A percentile compares a stretch with the other conserved stretches of the same genome.
Conservation (phyloP, 2,888 invertebrate species). For the Xanthia togata region DNA sequence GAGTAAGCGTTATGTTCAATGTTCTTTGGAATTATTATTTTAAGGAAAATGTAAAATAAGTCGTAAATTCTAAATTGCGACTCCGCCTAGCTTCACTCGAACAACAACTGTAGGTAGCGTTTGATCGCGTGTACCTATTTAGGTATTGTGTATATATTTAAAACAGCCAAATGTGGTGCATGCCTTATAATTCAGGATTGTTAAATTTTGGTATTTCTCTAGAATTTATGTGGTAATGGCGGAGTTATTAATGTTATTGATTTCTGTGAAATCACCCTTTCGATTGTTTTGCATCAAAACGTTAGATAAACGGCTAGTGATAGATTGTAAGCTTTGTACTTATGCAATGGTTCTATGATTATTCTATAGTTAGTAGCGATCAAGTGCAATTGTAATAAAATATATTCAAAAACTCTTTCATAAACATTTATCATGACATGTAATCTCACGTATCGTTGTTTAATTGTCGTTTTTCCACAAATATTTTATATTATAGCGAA, state of each 20-base stretch:
- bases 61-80: slow-evolving; percentile 54
- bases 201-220: background rate
- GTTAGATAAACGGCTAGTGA: slow-evolving; percentile 74
- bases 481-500: background rate
- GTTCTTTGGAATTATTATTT: slow-evolving; percentile 27
- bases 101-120: background rate
- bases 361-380: slow-evolving; percentile 22
- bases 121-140: too few relatives aligned
- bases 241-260: slow-evolving; percentile 63
- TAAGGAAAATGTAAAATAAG: slow-evolving; percentile 39
- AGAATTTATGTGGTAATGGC: slow-evolving; percentile 1
- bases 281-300: slow-evolving; percentile 87
- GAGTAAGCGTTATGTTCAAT: slow-evolving; percentile 58
- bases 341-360: slow-evolving; percentile 38
- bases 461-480: background rate
- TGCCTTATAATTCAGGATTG: background rate
- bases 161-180: background rate
- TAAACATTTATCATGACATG: slow-evolving; percentile 1
- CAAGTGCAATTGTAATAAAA: slow-evolving; percentile 53
- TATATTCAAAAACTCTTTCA: slow-evolving; percentile 6
- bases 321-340: slow-evolving; percentile 65
- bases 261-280: slow-evolving; percentile 82
- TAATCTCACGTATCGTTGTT: background rate
- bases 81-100: slow-evolving; percentile 28
- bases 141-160: background rate